Percentiles rank a stretch among this genome's conserved stretches.
phyloP scores from a whole-genome alignment of 2,888 invertebrate species.

The Noctua comes region DNA sequence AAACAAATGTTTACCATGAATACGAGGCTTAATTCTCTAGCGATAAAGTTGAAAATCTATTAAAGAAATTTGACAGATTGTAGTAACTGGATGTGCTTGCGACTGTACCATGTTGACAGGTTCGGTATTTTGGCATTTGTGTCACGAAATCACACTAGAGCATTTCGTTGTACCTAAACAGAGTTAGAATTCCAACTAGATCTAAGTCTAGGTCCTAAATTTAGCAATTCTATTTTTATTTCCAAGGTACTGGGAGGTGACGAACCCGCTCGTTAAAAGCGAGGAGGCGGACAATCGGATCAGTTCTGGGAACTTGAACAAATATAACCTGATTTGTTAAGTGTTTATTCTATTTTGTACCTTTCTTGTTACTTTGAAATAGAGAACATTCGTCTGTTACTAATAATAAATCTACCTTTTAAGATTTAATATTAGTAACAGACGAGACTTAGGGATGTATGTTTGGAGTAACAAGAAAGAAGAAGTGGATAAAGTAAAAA shows the following conservation, averaged over 20 bases:
- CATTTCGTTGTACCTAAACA: background rate
- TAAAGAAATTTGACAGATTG: too few species aligned
- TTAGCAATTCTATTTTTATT: background rate
- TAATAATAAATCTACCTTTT: too few species aligned
- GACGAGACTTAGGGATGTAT: too few species aligned
- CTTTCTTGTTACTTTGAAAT: background rate
- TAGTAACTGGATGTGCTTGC: too few species aligned
- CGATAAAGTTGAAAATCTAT: too few species aligned
- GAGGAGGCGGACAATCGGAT: constrained; percentile 28
- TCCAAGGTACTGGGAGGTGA: background rate
- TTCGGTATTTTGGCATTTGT: too few species aligned
- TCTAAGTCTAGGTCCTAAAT: background rate
- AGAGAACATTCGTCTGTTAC: background rate
- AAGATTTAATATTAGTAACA: too few species aligned
- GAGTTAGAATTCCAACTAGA: background rate
- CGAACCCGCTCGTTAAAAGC: background rate
- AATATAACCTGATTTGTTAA: background rate
- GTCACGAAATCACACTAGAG: background rate
- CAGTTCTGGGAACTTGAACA: constrained; percentile 7
- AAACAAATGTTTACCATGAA: too few species aligned
- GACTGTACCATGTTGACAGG: too few species aligned
- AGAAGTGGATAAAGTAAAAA: too few species aligned
- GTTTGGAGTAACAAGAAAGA: too few species aligned
- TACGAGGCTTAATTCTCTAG: too few species aligned
- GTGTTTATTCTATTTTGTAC: background rate